phyloP scores from a whole-genome alignment of 64 coral and sea anemone species.

The Stylophora pistillata region DNA sequence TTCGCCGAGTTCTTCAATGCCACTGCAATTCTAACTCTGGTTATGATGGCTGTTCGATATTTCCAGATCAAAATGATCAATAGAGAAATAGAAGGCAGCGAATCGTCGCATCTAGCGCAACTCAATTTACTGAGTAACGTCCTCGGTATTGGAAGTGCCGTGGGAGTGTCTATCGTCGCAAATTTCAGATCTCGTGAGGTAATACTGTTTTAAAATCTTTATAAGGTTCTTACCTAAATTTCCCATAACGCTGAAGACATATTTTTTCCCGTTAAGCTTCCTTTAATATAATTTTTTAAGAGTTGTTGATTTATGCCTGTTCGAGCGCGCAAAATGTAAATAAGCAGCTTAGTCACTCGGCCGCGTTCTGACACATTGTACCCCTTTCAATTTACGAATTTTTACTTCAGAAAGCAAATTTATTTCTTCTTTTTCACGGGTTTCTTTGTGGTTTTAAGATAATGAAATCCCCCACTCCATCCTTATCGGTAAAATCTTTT shows the following conservation, averaged over 20 bases:
- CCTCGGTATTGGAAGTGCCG: slow-evolving; percentile 61
- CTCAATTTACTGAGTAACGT: slow-evolving; percentile 66
- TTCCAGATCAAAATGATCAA: slow-evolving; percentile 72
- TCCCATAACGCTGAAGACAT: not conserved
- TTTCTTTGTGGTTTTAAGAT: too few relatives aligned
- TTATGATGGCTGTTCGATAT: slow-evolving; percentile 72
- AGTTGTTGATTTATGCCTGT: too few relatives aligned
- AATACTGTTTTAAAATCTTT: slow-evolving; percentile 18
- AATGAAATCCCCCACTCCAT: too few relatives aligned
- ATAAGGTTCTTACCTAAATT: not conserved
- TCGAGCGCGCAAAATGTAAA: too few relatives aligned
- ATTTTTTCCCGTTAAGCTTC: not conserved
- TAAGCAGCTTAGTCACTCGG: too few relatives aligned
- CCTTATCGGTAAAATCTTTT: too few relatives aligned
- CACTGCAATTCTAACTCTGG: slow-evolving; percentile 42
- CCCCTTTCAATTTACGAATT: too few relatives aligned
- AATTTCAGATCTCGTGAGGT: slow-evolving; percentile 79
- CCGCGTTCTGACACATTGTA: too few relatives aligned
- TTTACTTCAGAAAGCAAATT: too few relatives aligned
- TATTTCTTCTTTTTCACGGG: too few relatives aligned
- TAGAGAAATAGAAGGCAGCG: slow-evolving; percentile 47
- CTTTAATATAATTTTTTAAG: too few relatives aligned
- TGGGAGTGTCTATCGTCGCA: slow-evolving; percentile 71
- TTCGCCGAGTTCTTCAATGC: slow-evolving; percentile 71
- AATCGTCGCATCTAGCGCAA: slow-evolving; percentile 57